Conservation (phyloP, 2,113 vertebrate genomes). For the Pristiophorus japonicus region DNA sequence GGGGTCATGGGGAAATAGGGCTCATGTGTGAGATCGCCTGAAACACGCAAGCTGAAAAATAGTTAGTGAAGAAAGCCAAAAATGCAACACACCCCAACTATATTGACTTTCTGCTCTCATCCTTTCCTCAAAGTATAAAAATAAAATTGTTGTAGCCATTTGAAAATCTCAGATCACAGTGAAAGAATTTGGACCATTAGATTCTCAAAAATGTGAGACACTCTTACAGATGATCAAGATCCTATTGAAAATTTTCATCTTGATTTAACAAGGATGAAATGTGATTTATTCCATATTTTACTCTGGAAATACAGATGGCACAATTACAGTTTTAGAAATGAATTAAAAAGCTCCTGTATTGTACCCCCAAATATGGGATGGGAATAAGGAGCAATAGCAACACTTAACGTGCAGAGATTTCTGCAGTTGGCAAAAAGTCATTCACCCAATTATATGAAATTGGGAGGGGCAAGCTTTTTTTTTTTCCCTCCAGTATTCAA, state of each 20-base stretch:
- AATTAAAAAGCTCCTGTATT: neutral
- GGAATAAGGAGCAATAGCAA: neutral
- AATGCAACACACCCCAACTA: too few species aligned
- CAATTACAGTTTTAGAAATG: neutral
- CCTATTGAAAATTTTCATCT: neutral
- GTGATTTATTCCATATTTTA: neutral
- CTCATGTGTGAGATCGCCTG: too few species aligned
- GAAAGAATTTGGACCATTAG: neutral
- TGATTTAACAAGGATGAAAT: neutral
- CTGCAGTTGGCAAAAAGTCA: neutral
- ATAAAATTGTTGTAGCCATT: neutral
- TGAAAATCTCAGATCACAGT: neutral
- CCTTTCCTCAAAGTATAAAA: neutral
- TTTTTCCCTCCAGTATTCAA: too few species aligned
- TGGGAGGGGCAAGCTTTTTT: neutral
- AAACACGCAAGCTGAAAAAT: too few species aligned
- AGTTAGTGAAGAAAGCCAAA: too few species aligned
- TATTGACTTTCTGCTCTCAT: too few species aligned
- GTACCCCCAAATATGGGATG: neutral
- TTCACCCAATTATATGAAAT: neutral
- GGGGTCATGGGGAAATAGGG: too few species aligned
- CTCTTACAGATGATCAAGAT: neutral
- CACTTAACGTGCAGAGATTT: neutral
- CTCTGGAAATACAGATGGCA: neutral
- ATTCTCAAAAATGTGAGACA: neutral